phyloP scores from a whole-genome alignment of 2,888 invertebrate species.

The Clusia tigrina region DNA sequence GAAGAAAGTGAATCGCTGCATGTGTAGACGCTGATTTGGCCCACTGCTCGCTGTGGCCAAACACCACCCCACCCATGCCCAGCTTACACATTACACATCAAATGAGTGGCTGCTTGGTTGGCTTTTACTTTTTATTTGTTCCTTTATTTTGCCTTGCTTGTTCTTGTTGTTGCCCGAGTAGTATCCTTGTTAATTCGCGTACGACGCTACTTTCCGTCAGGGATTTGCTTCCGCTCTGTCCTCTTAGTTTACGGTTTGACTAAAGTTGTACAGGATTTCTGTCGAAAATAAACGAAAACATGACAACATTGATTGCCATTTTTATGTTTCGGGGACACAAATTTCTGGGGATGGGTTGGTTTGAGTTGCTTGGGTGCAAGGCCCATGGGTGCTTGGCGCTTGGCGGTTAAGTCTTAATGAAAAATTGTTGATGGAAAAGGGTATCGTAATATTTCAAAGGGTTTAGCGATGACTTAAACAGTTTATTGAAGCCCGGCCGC shows the following conservation, averaged over 20 bases:
- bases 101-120: no score
- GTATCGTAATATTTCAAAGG: neutral
- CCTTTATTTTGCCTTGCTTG: no score
- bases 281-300: neutral
- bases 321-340: slow-evolving; percentile 10
- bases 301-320: slow-evolving; percentile 13
- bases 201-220: neutral
- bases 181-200: neutral
- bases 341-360: no score
- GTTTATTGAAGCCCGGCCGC: no score
- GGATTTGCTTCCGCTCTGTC: neutral
- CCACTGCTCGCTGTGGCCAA: no score
- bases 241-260: neutral
- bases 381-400: no score
- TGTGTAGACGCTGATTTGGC: no score
- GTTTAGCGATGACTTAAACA: neutral
- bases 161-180: neutral
- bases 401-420: neutral
- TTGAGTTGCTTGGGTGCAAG: no score
- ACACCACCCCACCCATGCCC: no score
- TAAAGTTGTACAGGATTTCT: neutral
- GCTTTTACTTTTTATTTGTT: no score
- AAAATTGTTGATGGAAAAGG: slow-evolving; percentile 9
- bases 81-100: no score
- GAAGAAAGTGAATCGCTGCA: no score